phyloP scores from a whole-genome alignment of 1,140 invertebrate species.

The Sinella curviseta region DNA sequence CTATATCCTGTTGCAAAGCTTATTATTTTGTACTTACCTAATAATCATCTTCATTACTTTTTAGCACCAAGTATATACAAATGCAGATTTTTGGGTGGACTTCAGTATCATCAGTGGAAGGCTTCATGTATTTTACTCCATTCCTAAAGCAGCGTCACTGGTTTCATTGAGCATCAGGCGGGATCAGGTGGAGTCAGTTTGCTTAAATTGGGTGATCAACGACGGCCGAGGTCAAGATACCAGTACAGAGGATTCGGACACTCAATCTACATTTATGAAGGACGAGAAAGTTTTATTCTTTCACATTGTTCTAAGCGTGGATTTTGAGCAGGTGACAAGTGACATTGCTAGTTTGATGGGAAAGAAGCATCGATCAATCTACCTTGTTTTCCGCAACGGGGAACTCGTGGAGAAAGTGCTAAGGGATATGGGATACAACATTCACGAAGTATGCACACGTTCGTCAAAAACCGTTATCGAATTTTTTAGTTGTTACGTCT shows the following conservation, averaged over 20 bases:
- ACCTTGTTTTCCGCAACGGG: neutral
- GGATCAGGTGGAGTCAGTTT: slow-evolving; percentile 15
- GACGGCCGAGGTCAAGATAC: slow-evolving; percentile 8
- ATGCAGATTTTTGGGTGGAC: neutral
- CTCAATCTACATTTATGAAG: neutral
- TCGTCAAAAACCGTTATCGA: too few relatives aligned
- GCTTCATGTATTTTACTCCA: neutral
- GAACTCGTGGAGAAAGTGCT: neutral
- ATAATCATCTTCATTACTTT: neutral
- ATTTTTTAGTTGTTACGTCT: too few relatives aligned
- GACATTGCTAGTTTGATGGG: neutral
- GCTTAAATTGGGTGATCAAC: neutral
- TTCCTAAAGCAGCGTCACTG: neutral
- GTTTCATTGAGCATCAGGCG: neutral
- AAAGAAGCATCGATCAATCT: neutral
- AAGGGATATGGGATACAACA: neutral
- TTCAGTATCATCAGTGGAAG: slow-evolving; percentile 4
- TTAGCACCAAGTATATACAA: neutral
- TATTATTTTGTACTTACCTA: neutral
- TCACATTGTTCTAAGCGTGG: neutral
- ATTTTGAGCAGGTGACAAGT: neutral
- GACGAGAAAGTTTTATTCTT: slow-evolving; percentile 10
- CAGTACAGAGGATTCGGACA: neutral
- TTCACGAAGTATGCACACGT: neutral
- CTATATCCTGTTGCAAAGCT: neutral